Conservation (phyloP, 2,888 invertebrate genomes). For the Deilephila elpenor region DNA sequence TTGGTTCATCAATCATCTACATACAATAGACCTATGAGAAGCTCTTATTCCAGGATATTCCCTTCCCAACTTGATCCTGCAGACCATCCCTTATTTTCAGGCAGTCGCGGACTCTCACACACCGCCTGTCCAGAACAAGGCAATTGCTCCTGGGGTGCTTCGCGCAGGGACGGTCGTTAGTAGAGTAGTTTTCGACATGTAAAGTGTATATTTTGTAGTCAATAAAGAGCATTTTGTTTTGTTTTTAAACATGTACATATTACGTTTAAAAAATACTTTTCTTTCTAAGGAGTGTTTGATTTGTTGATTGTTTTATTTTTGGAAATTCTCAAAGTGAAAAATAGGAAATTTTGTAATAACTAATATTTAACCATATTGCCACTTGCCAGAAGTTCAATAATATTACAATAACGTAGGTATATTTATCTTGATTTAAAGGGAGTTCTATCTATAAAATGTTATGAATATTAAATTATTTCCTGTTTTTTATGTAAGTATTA, state of each 20-base stretch:
- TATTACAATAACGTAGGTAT: no score
- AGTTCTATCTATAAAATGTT: no score
- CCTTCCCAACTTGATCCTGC: background rate
- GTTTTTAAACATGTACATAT: background rate
- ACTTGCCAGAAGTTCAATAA: no score
- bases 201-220: constrained; percentile 40
- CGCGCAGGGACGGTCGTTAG: constrained; percentile 39
- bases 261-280: background rate
- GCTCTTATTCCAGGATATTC: background rate
- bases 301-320: background rate
- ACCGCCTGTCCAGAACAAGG: constrained; percentile 43
- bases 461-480: no score
- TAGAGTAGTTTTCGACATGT: constrained; percentile 59
- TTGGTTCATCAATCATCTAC: no score
- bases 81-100: constrained; percentile 56
- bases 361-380: no score
- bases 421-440: no score
- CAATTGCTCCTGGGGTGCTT: constrained; percentile 41
- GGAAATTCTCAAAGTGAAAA: no score
- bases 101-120: constrained; percentile 63
- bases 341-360: no score
- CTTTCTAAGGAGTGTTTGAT: background rate
- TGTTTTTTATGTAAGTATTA: no score
- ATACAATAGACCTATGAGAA: no score
- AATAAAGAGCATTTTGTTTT: background rate